Evolutionary conservation across 2,797 vertebrate species (phyloP).

Genomic region (Phoebastria nigripes): DNA sequence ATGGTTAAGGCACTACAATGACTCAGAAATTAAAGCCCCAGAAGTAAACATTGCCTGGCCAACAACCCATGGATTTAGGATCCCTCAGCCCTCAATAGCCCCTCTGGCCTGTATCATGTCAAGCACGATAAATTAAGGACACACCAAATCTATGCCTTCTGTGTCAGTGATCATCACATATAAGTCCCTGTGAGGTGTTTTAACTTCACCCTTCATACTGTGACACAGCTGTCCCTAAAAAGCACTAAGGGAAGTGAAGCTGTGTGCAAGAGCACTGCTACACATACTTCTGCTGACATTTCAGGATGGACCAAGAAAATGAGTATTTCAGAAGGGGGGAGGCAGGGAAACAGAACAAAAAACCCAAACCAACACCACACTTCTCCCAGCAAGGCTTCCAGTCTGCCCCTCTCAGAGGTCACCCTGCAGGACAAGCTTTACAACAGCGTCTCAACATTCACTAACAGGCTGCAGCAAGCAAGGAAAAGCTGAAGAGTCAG

Average conservation of each 20-base stretch:
- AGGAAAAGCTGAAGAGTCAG: background rate
- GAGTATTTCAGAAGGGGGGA: accelerated
- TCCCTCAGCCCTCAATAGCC: background rate
- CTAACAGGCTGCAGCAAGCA: background rate
- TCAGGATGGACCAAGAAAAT: background rate
- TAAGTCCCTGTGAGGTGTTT: background rate
- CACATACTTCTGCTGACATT: background rate
- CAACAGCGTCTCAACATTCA: background rate
- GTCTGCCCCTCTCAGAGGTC: background rate
- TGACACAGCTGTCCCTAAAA: background rate
- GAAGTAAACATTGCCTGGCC: background rate
- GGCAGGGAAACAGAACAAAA: accelerated
- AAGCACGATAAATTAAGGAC: background rate
- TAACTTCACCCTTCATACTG: background rate
- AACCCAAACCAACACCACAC: background rate
- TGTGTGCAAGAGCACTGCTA: background rate
- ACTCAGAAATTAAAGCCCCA: background rate
- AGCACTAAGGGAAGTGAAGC: background rate
- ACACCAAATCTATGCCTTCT: background rate
- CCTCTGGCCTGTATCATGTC: background rate
- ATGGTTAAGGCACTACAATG: background rate
- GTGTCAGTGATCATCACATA: background rate
- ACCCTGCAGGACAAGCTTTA: background rate
- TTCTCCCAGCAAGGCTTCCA: background rate
- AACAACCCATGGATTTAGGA: background rate